phyloP scores from a whole-genome alignment of 2,113 vertebrate genomes.

The Peromyscus maniculatus region DNA sequence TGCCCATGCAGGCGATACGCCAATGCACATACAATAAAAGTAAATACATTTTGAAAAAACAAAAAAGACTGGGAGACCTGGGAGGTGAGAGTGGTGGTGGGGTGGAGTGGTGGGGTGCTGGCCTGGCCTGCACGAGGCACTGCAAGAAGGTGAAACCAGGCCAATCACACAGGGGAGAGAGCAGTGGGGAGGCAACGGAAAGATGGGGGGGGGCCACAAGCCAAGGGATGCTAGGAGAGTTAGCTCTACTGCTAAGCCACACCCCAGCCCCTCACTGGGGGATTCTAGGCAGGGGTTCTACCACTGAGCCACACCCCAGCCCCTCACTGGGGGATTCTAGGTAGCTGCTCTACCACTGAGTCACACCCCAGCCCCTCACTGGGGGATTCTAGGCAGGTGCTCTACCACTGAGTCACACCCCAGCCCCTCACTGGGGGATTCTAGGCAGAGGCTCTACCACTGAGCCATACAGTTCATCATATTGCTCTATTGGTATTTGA shows the following conservation, averaged over 20 bases:
- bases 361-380: background rate
- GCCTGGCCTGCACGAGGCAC: no score
- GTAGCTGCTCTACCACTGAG: background rate
- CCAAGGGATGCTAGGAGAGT: no score
- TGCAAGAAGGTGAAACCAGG: background rate
- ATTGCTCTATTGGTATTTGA: background rate
- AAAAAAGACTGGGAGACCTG: background rate
- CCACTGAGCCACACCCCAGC: background rate
- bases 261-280: background rate
- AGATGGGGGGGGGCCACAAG: fast-evolving
- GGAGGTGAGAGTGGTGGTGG: background rate
- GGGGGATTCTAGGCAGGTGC: background rate
- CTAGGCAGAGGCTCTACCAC: background rate
- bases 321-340: background rate
- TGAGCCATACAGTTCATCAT: background rate
- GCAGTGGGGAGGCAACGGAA: fast-evolving
- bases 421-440: background rate
- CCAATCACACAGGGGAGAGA: fast-evolving
- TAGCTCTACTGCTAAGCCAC: background rate
- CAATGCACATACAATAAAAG: no score
- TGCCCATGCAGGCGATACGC: no score
- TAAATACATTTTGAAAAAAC: background rate
- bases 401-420: background rate
- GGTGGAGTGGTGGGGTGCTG: no score
- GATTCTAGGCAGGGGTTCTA: background rate